These are phyloP conservation scores for Melanotus villosus DNA, from an alignment of 2,888 invertebrate genomes.

Conservation along the genomic window DNA sequence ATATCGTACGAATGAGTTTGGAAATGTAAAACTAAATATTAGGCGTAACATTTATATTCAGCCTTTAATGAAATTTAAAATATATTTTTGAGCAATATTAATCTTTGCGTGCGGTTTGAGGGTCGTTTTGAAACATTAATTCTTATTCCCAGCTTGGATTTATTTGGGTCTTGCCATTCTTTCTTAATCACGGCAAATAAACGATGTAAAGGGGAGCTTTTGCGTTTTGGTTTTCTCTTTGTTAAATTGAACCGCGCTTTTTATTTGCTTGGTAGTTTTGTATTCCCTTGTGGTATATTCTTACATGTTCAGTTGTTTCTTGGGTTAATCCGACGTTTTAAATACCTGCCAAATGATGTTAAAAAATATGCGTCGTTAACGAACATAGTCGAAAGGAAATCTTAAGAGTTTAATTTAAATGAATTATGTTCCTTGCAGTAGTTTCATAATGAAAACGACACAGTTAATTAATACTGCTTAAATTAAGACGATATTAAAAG, in stretches of 20 bases:
- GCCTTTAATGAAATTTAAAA: no score
- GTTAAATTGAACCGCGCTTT: conserved; percentile 18
- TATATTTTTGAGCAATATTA: no score
- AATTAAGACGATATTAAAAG: neutral
- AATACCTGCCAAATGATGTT: neutral
- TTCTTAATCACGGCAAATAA: conserved; percentile 17
- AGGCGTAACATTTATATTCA: no score
- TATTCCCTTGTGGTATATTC: neutral
- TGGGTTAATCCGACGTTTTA: conserved; percentile 1
- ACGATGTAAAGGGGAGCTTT: conserved; percentile 12
- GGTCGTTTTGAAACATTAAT: conserved; percentile 9
- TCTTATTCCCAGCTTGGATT: conserved; percentile 10
- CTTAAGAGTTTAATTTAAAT: conserved; percentile 17
- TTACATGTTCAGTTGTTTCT: conserved; percentile 18
- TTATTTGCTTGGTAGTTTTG: conserved; percentile 13
- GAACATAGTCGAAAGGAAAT: conserved; percentile 15
- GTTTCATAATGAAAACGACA: neutral
- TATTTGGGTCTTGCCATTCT: conserved; percentile 6
- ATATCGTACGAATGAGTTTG: no score
- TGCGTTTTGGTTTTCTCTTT: conserved; percentile 13
- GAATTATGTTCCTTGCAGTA: neutral
- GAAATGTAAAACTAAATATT: no score
- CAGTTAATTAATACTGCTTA: neutral
- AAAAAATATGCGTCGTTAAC: conserved; percentile 9
- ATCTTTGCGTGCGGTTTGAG: no score